phyloP scores from a whole-genome alignment of 2,888 invertebrate genomes.

The Cheilosia grossa region DNA sequence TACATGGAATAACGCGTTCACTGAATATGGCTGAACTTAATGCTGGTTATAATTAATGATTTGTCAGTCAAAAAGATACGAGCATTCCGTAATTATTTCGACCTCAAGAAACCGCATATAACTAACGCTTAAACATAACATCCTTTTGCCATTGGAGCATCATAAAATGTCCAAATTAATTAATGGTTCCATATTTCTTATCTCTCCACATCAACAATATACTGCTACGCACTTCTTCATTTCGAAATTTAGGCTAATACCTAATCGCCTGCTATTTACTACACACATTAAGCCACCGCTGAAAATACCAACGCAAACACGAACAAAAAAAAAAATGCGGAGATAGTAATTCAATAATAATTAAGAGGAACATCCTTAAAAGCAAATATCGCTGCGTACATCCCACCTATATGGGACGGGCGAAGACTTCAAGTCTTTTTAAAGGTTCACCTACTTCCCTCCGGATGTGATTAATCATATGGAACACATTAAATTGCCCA shows the following conservation, averaged over 20 bases:
- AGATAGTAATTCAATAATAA: constrained; percentile 57
- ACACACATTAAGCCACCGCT: constrained; percentile 45
- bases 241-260: constrained; percentile 50
- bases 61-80: too few species aligned
- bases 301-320: constrained; percentile 7
- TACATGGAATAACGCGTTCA: too few species aligned
- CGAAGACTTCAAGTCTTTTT: background rate
- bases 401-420: background rate
- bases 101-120: too few species aligned
- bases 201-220: constrained; percentile 32
- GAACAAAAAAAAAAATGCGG: background rate
- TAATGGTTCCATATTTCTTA: constrained; percentile 31
- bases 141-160: background rate
- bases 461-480: constrained; percentile 54
- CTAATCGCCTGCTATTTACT: constrained; percentile 51
- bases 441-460: background rate
- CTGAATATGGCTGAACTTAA: too few species aligned
- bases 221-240: constrained; percentile 42
- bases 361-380: constrained; percentile 62
- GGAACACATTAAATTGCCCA: constrained; percentile 57
- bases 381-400: constrained; percentile 18
- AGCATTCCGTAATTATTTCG: too few species aligned
- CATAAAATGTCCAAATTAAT: constrained; percentile 5
- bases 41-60: too few species aligned
- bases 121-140: too few species aligned